Evolutionary conservation across 2,888 invertebrate species (phyloP).

Genomic region (Archips xylosteana): DNA sequence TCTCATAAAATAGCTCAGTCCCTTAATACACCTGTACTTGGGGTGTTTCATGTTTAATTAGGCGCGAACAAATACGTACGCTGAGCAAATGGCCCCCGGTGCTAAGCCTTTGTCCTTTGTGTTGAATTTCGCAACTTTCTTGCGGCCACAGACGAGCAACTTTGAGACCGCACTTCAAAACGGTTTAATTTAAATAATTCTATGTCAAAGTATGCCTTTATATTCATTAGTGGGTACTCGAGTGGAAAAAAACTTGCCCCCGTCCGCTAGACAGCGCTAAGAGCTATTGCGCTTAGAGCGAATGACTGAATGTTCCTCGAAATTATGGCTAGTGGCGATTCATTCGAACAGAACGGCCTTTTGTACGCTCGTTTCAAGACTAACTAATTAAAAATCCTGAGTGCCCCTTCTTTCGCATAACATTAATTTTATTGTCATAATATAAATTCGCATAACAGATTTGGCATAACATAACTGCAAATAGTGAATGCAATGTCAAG

Average conservation of each 20-base stretch:
- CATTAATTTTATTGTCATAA: too few species aligned
- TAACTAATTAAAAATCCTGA: background rate
- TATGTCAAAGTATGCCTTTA: conserved; percentile 63
- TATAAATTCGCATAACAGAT: too few species aligned
- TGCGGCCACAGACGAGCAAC: conserved; percentile 69
- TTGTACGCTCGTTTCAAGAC: background rate
- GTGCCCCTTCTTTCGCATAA: too few species aligned
- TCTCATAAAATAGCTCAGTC: conserved; percentile 58
- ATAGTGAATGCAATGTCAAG: too few species aligned
- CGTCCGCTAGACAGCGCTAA: conserved; percentile 13
- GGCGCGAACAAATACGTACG: conserved; percentile 81
- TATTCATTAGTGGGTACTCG: conserved; percentile 50
- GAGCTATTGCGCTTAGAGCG: conserved; percentile 19
- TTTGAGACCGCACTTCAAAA: conserved; percentile 71
- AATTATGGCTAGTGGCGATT: background rate
- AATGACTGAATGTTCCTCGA: conserved; percentile 14
- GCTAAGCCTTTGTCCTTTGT: conserved; percentile 78
- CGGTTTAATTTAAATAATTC: conserved; percentile 77
- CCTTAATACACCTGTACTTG: conserved; percentile 62
- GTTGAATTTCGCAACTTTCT: conserved; percentile 78
- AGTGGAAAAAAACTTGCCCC: conserved; percentile 48
- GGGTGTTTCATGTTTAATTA: conserved; percentile 80
- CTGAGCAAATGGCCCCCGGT: conserved; percentile 78
- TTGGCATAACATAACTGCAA: too few species aligned
- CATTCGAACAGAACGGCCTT: background rate